These are phyloP conservation scores for Caenorhabditis macrosperma DNA, from an alignment of 2,888 invertebrate species.

Conservation along the genomic window DNA sequence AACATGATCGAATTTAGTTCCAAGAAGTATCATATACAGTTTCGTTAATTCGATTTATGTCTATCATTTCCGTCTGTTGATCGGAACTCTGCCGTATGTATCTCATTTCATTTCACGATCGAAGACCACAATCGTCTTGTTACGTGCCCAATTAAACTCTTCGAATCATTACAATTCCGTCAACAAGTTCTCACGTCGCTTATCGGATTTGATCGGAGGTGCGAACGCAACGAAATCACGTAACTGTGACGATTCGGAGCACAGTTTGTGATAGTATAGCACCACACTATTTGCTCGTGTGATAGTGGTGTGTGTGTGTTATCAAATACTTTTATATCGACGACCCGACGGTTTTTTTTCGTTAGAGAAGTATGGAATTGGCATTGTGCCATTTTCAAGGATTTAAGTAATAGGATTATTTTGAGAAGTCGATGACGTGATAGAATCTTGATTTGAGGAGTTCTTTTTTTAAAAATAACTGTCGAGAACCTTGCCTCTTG, in stretches of 20 bases:
- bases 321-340: conserved; percentile 5
- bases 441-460: too few relatives aligned
- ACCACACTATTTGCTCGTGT: conserved; percentile 27
- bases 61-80: not conserved
- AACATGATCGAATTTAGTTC: conserved; percentile 57
- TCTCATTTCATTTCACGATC: conserved; percentile 1
- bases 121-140: not conserved
- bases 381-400: not conserved
- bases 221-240: conserved; percentile 27
- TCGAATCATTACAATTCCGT: not conserved
- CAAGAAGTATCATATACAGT: too few relatives aligned
- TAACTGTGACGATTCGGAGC: conserved; percentile 21
- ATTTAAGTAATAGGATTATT: not conserved
- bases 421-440: too few relatives aligned
- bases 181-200: conserved; percentile 29
- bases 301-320: conserved; percentile 28
- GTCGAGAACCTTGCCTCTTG: too few relatives aligned
- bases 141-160: conserved; percentile 36
- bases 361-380: not conserved
- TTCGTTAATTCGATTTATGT: too few relatives aligned
- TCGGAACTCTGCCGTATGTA: not conserved
- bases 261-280: conserved; percentile 12
- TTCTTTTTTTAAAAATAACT: too few relatives aligned
- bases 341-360: not conserved
- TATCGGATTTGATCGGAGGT: conserved; percentile 26